phyloP scores from a whole-genome alignment of 2,888 invertebrate genomes.

The Aphodius sticticus region DNA sequence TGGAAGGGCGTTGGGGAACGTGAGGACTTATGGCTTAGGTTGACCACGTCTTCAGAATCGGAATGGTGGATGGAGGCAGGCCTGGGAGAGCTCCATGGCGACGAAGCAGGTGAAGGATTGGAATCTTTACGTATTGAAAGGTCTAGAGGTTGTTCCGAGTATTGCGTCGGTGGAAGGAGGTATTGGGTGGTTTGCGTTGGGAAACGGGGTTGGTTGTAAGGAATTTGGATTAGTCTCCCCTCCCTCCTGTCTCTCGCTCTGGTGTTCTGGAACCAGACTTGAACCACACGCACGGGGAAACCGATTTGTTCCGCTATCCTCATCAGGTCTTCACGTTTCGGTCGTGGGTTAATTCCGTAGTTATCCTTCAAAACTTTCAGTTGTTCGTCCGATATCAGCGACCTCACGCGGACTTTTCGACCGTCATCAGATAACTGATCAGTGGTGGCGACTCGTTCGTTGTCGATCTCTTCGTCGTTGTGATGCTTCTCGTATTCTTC shows the following conservation, averaged over 20 bases:
- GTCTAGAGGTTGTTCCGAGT: constrained; percentile 85
- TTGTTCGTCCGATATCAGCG: constrained; percentile 94
- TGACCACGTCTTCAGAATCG: constrained; percentile 78
- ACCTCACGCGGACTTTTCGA: constrained; percentile 88
- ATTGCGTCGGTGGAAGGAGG: constrained; percentile 46
- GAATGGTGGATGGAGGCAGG: constrained; percentile 69
- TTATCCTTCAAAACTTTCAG: constrained; percentile 87
- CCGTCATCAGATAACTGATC: constrained; percentile 64
- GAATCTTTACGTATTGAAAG: constrained; percentile 83
- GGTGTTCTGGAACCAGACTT: constrained; percentile 98
- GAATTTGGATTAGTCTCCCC: constrained; percentile 63
- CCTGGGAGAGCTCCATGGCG: constrained; percentile 71
- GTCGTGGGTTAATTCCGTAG: constrained; percentile 89
- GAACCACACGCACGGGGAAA: constrained; percentile 81
- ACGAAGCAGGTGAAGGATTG: constrained; percentile 63
- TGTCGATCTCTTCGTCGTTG: constrained; percentile 64
- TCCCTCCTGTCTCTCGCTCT: constrained; percentile 87
- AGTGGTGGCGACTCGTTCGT: constrained; percentile 63
- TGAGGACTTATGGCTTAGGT: constrained; percentile 76
- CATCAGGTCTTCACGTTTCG: constrained; percentile 92
- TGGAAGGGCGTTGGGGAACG: constrained; percentile 69
- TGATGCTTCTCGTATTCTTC: constrained; percentile 61
- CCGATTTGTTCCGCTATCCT: constrained; percentile 83
- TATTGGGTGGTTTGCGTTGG: constrained; percentile 35
- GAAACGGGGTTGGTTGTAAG: constrained; percentile 41